Base-by-base conservation (phyloP, 2,797 vertebrate species). In the Gymnopithys bicolor region DNA sequence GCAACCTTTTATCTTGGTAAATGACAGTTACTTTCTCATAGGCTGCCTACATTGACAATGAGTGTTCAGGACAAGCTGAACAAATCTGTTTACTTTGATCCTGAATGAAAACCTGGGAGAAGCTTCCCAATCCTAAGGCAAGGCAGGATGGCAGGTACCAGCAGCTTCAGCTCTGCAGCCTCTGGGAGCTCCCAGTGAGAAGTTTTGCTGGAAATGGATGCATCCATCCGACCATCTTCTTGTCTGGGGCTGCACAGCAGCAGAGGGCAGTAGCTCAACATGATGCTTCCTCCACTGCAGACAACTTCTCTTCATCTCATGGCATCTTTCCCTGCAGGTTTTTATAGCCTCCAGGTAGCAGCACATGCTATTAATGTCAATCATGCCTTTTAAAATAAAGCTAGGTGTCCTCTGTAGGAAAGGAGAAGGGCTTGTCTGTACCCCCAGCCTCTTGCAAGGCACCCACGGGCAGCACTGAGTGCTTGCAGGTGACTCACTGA, bases 231-330 rank as follows among this genome's bases (percentile, higher is more conserved):
- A n/a, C 19, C 41, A 3, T 4, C 64, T 41, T 37, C 53, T 12
- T 10, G 5, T 2, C 62, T 9, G 8, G 5, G 49, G 25, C 49
- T 0, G 3, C 22, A 0, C 28, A 77, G 94, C 97, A 94, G 94
- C 93, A 94, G 96, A 97, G 96, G 97, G 96, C 97, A 97, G 96
- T 12, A 95, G 88, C 86, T 96, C 64, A 58, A 60, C 93, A 2
- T 2, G 88, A 55, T 91, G 80, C 48, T 73, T 27, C 56, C 77
- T 48, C 11, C 35, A 1, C 60, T 5, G 24, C 86, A 81, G 77
- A n/a, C 19, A 1, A 37, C 70, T 89, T 17, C 74, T 88, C 79
- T 45, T 67, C 15, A 0, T 13, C 77, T 73, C 55, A 33, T 2
- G 1, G 35, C 84, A 32, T 28, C 59, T 81, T 81, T 60, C 63